Percentiles rank a stretch among this genome's conserved stretches.
Evolutionary conservation across 2,888 invertebrate species (phyloP).

Genomic region (Drosophila kambysellisi): DNA sequence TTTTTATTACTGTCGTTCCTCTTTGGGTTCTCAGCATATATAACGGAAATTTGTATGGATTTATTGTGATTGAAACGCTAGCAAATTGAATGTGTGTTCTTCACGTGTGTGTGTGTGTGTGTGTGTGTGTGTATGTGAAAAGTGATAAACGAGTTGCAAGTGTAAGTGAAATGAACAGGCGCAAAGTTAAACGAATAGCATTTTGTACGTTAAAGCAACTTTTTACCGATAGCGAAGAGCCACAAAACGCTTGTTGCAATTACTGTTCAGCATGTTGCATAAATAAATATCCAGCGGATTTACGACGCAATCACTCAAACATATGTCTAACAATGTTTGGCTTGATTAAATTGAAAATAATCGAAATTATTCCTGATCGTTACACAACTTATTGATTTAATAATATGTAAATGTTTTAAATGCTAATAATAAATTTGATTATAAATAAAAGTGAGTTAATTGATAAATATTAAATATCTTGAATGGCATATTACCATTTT

Average conservation of each 20-base stretch:
- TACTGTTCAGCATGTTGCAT: conserved; percentile 26
- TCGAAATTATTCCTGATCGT: background rate
- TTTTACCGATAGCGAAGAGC: conserved; percentile 13
- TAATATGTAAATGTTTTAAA: background rate
- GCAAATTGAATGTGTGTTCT: conserved; percentile 70
- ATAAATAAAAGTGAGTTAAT: background rate
- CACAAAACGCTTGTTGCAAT: conserved; percentile 40
- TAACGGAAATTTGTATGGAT: conserved; percentile 78
- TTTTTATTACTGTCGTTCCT: conserved; percentile 70
- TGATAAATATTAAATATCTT: background rate
- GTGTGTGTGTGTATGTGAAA: conserved; percentile 14
- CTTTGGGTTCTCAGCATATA: conserved; percentile 48
- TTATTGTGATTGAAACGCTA: conserved; percentile 77
- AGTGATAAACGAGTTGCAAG: conserved; percentile 54
- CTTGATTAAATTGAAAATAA: background rate
- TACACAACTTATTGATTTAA: background rate
- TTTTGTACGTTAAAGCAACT: conserved; percentile 25
- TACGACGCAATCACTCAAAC: conserved; percentile 15
- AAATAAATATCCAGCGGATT: conserved; percentile 28
- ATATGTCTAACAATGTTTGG: too few relatives aligned
- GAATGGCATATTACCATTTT: background rate
- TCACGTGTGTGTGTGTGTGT: background rate
- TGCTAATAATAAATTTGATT: background rate
- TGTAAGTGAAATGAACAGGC: conserved; percentile 42
- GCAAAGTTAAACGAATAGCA: conserved; percentile 43